Evolutionary conservation across 1,140 invertebrate genomes (phyloP), one percentile per base, ranked within the genome.

Genomic region (Pseudachorutes palmiensis): DNA sequence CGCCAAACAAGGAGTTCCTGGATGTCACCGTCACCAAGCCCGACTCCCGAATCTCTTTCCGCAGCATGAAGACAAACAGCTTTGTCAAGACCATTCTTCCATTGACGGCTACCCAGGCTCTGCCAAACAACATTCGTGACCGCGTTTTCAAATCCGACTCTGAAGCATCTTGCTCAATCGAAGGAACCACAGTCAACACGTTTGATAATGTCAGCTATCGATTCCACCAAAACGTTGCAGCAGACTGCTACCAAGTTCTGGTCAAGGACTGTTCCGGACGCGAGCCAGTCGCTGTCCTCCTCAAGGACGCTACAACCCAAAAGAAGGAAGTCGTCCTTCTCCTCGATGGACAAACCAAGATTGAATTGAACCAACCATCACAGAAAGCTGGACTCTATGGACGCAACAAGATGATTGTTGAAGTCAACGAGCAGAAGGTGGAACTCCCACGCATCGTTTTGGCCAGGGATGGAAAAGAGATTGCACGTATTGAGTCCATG

Each of bases 151-250:
- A 67, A 28, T 5, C 26, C 28, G 67, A 71, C 33, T 63, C 58
- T 31, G 32, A 59, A 14, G 51, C 61, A 14, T n/a, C 33, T 9
- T 74, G 72, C 48, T 58, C 67, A 0, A n/a, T 74, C 22, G 68
- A 74, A 33, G 26, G 48, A 22, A 68, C 64, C 14, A 62, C 48
- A 48, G 57, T 74, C 59, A 65, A 58, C 65, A 71, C 69, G 51
- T 74, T 71, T 41, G 72, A 74, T 65, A 70, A 70, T 28, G 72
- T 74, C 22, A 71, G 68, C 30, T 64, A 62, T 49, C 32, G 65
- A 31, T 71, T 68, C 72, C 29, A 67, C 41, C 32, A 24, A 30
- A 26, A 68, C 2, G 70, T 59, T 30, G 49, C 58, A 12, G 5
- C 57, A 2, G 70, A 64, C 2, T 73, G 72, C 45, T 61, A 68